Evolutionary conservation across 2,888 invertebrate genomes (phyloP), one percentile per base, ranked within the genome.

Genomic region (Metellina segmentata): DNA sequence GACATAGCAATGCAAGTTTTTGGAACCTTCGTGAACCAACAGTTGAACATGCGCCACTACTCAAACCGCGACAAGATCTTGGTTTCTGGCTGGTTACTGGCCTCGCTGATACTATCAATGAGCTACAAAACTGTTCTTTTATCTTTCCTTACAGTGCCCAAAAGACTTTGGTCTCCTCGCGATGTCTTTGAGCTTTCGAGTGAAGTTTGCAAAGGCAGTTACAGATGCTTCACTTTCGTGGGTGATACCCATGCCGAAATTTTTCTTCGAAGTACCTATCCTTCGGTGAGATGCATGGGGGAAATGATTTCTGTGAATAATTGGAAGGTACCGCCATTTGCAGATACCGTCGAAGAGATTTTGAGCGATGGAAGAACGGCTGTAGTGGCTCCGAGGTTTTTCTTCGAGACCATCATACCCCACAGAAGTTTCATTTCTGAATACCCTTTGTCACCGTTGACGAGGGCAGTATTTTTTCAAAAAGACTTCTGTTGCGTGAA

Each of bases 131-230:
- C 90, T 7, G 77, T 81, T 51, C 74, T 90, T 1, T 69, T 90
- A 7, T 72, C 90, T 0, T 90, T 75, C 20, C 7, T 90, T 8
- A 85, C 90, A n/a, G 20, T 90, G 20, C 90, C 90, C 16, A 13
- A 53, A 6, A 71, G 75, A 51, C 48, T 70, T n/a, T 48, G 8
- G 19, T 53, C 61, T 1, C 20, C 83, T 19, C 52, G 61, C 16
- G n/a, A 77, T 6, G 20, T 90, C 2, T n/a, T 69, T 5, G 72
- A 90, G 48, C 74, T 90, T 49, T 20, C 81, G 0, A 71, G 74
- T 16, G 85, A 74, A 6, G 90, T 85, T 13, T 20, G 19, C 2
- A 16, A 20, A 69, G 85, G 79, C 5, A 52, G 48, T 16, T 85
- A 81, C 34, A 81, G 69, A 49, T 90, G 90, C 20, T 49, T 79